Percentiles rank a stretch among this genome's conserved stretches.
Conservation (phyloP, 2,888 invertebrate species). For the Arctia plantaginis region DNA sequence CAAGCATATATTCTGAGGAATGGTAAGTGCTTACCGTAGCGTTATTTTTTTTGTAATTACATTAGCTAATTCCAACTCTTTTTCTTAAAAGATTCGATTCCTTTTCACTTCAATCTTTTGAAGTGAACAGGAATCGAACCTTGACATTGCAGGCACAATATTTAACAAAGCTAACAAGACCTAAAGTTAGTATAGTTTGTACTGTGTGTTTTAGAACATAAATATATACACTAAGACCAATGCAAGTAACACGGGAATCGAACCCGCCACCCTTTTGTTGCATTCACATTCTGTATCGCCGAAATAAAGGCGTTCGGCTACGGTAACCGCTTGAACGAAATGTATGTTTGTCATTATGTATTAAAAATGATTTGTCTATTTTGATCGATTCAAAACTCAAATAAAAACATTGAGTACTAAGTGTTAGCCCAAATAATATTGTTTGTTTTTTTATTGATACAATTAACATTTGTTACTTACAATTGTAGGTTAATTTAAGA, state of each 20-base stretch:
- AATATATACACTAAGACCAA: neutral
- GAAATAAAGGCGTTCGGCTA: neutral
- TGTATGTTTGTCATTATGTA: neutral
- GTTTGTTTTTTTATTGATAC: constrained; percentile 24
- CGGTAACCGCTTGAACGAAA: neutral
- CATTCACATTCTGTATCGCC: neutral
- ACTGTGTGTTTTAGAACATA: too few relatives aligned
- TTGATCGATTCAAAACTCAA: neutral
- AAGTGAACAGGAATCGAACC: neutral
- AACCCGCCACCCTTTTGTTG: neutral
- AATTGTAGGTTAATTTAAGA: constrained; percentile 17
- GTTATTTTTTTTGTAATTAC: too few relatives aligned
- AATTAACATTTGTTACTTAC: constrained; percentile 16
- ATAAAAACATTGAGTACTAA: neutral
- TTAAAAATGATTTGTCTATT: neutral
- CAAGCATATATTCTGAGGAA: neutral
- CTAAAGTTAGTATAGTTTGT: too few relatives aligned
- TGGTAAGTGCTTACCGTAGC: neutral
- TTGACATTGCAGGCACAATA: neutral
- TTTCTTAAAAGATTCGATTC: too few relatives aligned
- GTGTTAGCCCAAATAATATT: neutral
- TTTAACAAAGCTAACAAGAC: too few relatives aligned
- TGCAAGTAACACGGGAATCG: neutral
- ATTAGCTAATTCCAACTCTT: too few relatives aligned
- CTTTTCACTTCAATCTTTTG: neutral